phyloP scores from a whole-genome alignment of 2,797 vertebrate species.

The Tinamus major region DNA sequence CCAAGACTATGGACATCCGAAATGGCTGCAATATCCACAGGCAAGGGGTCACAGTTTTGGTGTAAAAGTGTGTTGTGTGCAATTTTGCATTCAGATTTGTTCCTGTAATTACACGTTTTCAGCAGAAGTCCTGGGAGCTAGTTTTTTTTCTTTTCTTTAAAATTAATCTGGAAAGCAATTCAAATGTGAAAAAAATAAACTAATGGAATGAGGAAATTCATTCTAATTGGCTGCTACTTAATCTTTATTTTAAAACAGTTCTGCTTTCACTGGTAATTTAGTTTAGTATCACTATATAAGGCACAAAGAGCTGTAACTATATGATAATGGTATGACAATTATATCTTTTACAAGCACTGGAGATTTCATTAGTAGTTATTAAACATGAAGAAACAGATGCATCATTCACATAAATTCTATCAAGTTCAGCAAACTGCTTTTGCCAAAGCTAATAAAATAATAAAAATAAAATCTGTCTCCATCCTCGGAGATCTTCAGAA shows the following conservation, averaged over 20 bases:
- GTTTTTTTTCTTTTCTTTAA: background rate
- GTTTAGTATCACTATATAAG: background rate
- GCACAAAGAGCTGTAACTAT: background rate
- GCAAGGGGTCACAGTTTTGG: background rate
- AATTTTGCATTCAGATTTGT: background rate
- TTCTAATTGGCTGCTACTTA: conserved; percentile 5
- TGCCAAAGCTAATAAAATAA: background rate
- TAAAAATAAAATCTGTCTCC: background rate
- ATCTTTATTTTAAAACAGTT: background rate
- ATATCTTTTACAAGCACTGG: background rate
- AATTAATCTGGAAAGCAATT: background rate
- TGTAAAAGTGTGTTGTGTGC: background rate
- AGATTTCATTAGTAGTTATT: background rate
- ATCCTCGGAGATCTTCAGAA: background rate
- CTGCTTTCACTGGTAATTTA: background rate
- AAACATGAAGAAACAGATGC: background rate
- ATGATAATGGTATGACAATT: background rate
- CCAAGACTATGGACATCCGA: background rate
- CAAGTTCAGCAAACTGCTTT: background rate
- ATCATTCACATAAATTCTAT: background rate
- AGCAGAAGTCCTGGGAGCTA: background rate
- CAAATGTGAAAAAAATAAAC: background rate
- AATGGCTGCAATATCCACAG: background rate
- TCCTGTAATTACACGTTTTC: background rate
- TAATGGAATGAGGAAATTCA: conserved; percentile 23